Evolutionary conservation across 1,140 invertebrate genomes (phyloP).

Genomic region (Leptopilina clavipes): DNA sequence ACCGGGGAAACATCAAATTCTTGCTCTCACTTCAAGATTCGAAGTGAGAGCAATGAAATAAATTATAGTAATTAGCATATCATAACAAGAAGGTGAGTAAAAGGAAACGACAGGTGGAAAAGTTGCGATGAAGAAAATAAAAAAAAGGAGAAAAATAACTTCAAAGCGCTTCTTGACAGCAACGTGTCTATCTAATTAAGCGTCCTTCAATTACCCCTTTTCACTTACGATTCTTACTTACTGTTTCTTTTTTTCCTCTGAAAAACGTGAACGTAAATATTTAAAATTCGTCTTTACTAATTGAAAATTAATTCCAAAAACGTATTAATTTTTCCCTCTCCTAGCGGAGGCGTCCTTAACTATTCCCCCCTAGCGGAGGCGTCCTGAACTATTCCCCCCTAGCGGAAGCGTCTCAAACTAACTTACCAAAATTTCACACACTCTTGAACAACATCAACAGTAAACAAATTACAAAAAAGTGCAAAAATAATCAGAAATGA

Average conservation of each 20-base stretch:
- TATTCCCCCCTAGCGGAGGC: neutral
- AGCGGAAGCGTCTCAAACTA: too few species aligned
- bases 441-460: too few species aligned
- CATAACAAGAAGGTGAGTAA: neutral
- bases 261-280: too few species aligned
- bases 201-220: neutral
- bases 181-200: conserved; percentile 9
- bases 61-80: conserved; percentile 6
- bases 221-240: neutral
- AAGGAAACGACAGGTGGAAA: neutral
- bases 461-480: too few species aligned
- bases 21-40: too few species aligned
- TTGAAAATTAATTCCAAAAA: too few species aligned
- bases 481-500: too few species aligned
- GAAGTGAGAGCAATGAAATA: neutral
- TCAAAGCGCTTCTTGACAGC: neutral
- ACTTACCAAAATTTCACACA: too few species aligned
- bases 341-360: too few species aligned
- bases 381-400: neutral
- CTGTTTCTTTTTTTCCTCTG: neutral
- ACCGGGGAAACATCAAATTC: too few species aligned
- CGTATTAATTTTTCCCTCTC: too few species aligned
- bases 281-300: too few species aligned
- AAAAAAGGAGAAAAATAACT: neutral
- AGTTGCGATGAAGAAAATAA: neutral